These are phyloP conservation scores for Ceriagrion tenellum DNA, from an alignment of 2,888 invertebrate genomes.

Conservation along the genomic window DNA sequence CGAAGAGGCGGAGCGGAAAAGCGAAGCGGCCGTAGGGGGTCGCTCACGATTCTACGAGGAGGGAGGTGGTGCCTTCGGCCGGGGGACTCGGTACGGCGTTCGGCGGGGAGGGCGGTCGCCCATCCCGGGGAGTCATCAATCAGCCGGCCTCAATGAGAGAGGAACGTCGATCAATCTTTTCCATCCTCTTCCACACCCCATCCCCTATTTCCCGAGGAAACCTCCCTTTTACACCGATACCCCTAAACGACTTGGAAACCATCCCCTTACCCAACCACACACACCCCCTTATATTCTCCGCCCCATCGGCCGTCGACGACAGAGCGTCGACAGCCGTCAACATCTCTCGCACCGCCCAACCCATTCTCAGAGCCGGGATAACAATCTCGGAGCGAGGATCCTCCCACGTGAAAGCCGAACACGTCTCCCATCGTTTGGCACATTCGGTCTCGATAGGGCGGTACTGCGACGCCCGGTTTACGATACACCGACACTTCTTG, in stretches of 20 bases:
- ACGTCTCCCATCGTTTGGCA: too few species aligned
- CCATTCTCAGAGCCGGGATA: not conserved
- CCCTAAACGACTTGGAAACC: not conserved
- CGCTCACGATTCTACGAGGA: too few species aligned
- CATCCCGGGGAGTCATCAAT: constrained; percentile 50
- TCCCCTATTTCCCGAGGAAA: not conserved
- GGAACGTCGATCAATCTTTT: constrained; percentile 51
- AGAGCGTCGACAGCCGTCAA: too few species aligned
- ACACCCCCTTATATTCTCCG: not conserved
- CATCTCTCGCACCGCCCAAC: not conserved
- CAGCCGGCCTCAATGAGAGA: constrained; percentile 46
- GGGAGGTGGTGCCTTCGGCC: too few species aligned
- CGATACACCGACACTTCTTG: too few species aligned
- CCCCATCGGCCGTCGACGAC: not conserved
- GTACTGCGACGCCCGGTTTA: too few species aligned
- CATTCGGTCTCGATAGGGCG: too few species aligned
- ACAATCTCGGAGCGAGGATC: not conserved
- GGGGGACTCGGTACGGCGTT: too few species aligned
- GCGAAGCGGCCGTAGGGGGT: too few species aligned
- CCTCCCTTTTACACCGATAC: not conserved
- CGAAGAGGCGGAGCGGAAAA: too few species aligned
- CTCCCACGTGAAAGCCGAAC: not conserved
- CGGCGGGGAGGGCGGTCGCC: not conserved
- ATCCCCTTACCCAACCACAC: not conserved
- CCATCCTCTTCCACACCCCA: not conserved